Evolutionary conservation across 2,113 vertebrate species (phyloP).

Genomic region (Gopherus evgoodei): DNA sequence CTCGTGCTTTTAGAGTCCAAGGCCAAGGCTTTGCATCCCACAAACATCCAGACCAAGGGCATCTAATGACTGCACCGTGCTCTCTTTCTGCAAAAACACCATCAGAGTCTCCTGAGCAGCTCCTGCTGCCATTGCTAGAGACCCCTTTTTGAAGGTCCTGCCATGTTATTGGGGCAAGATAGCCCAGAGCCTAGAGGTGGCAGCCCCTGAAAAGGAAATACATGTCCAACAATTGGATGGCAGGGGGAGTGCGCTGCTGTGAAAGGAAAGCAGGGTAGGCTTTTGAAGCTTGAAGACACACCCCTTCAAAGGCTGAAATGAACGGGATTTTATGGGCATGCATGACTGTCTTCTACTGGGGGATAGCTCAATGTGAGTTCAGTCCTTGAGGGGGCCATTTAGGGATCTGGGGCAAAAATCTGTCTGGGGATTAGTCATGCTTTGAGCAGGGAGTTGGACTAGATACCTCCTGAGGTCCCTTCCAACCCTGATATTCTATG

Average conservation of each 20-base stretch:
- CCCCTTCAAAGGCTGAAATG: neutral
- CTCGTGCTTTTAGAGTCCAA: neutral
- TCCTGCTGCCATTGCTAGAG: neutral
- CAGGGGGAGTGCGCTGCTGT: neutral
- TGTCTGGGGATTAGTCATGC: too few relatives aligned
- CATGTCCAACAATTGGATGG: neutral
- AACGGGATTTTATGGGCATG: neutral
- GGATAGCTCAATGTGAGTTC: too few relatives aligned
- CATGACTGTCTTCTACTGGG: accelerated
- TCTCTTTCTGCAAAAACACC: accelerated
- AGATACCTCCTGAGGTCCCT: too few relatives aligned
- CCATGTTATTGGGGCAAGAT: accelerated
- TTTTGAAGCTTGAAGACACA: neutral
- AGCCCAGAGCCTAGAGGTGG: neutral
- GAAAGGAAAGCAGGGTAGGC: neutral
- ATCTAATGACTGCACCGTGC: accelerated
- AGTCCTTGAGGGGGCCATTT: too few relatives aligned
- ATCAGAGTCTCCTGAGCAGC: accelerated
- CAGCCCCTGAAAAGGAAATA: neutral
- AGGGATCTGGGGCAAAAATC: too few relatives aligned
- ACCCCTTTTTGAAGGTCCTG: neutral
- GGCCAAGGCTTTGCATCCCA: neutral
- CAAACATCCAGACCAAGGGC: neutral
- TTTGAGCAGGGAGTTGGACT: too few relatives aligned
- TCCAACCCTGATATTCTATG: too few relatives aligned